Evolutionary conservation across 1,140 invertebrate genomes (phyloP).

Genomic region (Melanaphis sacchari): DNA sequence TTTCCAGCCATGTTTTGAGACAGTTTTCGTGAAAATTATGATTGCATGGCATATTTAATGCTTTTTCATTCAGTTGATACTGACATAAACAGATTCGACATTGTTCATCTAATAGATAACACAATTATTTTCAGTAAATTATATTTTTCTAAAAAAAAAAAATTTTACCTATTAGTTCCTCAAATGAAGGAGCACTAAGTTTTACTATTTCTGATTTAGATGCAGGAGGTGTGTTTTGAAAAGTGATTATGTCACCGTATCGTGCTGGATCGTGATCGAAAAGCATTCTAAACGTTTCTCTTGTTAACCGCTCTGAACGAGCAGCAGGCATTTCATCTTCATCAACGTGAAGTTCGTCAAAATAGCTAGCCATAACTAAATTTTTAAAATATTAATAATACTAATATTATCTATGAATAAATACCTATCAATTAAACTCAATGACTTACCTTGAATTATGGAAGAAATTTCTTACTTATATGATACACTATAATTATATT

Average conservation of each 20-base stretch:
- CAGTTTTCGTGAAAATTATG: slow-evolving; percentile 46
- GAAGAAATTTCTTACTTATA: background rate
- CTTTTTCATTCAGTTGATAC: slow-evolving; percentile 30
- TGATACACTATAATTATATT: background rate
- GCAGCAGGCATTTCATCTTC: slow-evolving; percentile 12
- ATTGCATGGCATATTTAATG: slow-evolving; percentile 34
- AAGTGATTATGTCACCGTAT: background rate
- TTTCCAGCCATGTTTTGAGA: slow-evolving; percentile 51
- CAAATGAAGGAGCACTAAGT: background rate
- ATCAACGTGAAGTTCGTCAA: slow-evolving; percentile 44
- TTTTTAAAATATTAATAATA: background rate
- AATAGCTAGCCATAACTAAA: slow-evolving; percentile 47
- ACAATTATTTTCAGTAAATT: background rate
- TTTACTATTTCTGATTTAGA: slow-evolving; percentile 48
- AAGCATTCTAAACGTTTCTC: slow-evolving; percentile 16
- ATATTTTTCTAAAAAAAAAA: background rate
- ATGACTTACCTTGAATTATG: background rate
- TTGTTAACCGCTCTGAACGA: slow-evolving; percentile 1
- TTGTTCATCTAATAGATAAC: slow-evolving; percentile 41
- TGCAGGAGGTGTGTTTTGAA: slow-evolving; percentile 33
- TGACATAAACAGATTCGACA: slow-evolving; percentile 46
- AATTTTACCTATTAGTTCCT: slow-evolving; percentile 36
- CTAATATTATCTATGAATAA: background rate
- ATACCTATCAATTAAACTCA: background rate
- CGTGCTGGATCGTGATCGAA: slow-evolving; percentile 28